Evolutionary conservation across 1,140 invertebrate genomes (phyloP).

Genomic region (Ectropis grisescens): DNA sequence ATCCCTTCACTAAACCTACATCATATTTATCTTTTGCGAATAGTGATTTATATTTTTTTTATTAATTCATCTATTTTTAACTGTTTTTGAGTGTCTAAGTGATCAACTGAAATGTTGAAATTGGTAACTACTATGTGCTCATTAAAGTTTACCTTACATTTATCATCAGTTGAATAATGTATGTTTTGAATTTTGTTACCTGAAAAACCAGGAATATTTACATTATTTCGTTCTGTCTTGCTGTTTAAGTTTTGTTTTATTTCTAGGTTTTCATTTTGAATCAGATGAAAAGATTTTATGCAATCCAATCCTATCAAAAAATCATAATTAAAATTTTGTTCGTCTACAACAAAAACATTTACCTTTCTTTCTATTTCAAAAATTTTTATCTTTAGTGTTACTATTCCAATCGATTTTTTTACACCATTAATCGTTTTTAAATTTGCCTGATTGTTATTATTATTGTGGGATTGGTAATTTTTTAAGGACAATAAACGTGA

Average conservation of each 20-base stretch:
- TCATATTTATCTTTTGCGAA: constrained; percentile 40
- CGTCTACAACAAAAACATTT: too few species aligned
- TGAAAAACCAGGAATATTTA: not conserved
- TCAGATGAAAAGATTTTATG: not conserved
- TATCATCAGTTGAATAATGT: not conserved
- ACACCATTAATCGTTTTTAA: too few species aligned
- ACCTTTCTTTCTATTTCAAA: too few species aligned
- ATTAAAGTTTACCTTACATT: constrained; percentile 26
- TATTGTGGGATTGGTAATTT: too few species aligned
- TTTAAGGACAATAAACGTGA: too few species aligned
- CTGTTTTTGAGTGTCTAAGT: constrained; percentile 25
- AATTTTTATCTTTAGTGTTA: too few species aligned
- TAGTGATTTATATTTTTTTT: too few species aligned
- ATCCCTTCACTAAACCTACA: constrained; percentile 23
- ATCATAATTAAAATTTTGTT: too few species aligned
- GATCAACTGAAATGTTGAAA: constrained; percentile 20
- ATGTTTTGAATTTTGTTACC: not conserved
- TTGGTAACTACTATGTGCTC: constrained; percentile 25
- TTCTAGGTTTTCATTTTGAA: not conserved
- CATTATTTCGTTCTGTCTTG: constrained; percentile 6
- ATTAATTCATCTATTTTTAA: constrained; percentile 23
- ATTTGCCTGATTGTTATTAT: too few species aligned
- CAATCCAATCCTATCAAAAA: not conserved
- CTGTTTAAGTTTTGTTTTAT: not conserved
- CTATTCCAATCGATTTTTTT: too few species aligned